phyloP scores from a whole-genome alignment of 2,113 vertebrate species.

The Cyanoliseus patagonus region DNA sequence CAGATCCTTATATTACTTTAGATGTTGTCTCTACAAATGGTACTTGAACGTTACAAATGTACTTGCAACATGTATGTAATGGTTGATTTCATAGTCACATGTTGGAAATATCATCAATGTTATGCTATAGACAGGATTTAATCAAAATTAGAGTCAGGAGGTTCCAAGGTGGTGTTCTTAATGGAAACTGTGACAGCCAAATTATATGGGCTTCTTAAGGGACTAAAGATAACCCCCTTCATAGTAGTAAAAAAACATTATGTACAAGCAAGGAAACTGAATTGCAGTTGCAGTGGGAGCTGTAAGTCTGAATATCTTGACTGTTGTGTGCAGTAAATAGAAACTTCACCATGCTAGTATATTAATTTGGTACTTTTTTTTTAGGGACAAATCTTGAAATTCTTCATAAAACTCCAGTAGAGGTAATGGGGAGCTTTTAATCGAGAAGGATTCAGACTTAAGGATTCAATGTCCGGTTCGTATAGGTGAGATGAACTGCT shows the following conservation, averaged over 20 bases:
- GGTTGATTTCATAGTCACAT: not conserved
- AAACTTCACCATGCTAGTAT: not conserved
- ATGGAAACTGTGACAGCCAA: conserved; percentile 48
- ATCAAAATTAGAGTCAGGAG: conserved; percentile 49
- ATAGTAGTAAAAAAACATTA: conserved; percentile 46
- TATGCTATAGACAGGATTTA: not conserved
- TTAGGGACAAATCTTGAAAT: conserved; percentile 11
- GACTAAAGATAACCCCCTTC: conserved; percentile 60
- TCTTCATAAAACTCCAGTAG: not conserved
- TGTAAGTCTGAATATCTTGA: conserved; percentile 33
- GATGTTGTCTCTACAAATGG: not conserved
- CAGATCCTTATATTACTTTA: not conserved
- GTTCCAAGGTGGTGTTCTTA: conserved; percentile 48
- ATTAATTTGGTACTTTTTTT: conserved; percentile 21
- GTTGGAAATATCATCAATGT: not conserved
- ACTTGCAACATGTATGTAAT: not conserved
- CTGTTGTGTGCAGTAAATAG: conserved; percentile 15
- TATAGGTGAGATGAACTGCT: not conserved
- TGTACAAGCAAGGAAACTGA: conserved; percentile 33
- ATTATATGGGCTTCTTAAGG: conserved; percentile 51
- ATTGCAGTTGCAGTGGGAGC: conserved; percentile 35
- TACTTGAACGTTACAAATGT: not conserved
- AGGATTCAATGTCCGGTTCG: fast-evolving
- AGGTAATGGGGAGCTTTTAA: not conserved
- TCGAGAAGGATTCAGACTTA: not conserved